A percentile compares a stretch with the other conserved stretches of the same genome.
These are phyloP conservation scores for Atractosteus spatula DNA, from an alignment of 2,113 vertebrate genomes.

Conservation along the genomic window DNA sequence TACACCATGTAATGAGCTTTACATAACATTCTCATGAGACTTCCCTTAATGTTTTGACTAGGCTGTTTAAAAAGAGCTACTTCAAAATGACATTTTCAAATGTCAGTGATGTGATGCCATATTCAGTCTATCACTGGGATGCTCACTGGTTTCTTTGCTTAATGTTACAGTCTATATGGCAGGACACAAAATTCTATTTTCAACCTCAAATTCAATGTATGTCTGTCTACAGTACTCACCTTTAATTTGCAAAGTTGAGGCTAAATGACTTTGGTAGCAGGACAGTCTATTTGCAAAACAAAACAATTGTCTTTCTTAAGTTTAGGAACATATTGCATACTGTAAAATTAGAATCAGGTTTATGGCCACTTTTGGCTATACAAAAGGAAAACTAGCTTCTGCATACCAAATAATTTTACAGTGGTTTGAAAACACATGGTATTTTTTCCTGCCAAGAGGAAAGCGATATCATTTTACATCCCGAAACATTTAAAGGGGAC, in stretches of 20 bases:
- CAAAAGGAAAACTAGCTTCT: neutral
- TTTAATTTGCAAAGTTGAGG: constrained; percentile 2
- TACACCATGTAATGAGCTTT: too few relatives aligned
- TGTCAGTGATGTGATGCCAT: constrained; percentile 46
- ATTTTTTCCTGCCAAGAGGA: neutral
- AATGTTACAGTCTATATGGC: constrained; percentile 29
- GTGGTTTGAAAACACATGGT: constrained; percentile 2
- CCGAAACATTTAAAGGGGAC: too few relatives aligned
- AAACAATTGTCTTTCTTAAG: neutral
- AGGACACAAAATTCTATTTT: neutral
- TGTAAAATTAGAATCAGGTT: neutral
- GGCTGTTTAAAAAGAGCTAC: too few relatives aligned
- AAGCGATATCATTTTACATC: neutral
- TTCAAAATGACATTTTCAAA: constrained; percentile 20
- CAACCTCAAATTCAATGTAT: neutral
- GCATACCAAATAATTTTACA: constrained; percentile 1
- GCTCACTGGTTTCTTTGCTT: constrained; percentile 41
- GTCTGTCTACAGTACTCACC: neutral
- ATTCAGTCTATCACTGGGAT: constrained; percentile 42
- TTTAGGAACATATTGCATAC: neutral
- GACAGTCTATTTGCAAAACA: neutral
- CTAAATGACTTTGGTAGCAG: constrained; percentile 1
- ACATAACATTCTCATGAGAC: too few relatives aligned
- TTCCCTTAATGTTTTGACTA: too few relatives aligned
- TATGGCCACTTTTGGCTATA: neutral